These are phyloP conservation scores for Erebia ligea DNA, from an alignment of 2,888 invertebrate species.

Conservation along the genomic window DNA sequence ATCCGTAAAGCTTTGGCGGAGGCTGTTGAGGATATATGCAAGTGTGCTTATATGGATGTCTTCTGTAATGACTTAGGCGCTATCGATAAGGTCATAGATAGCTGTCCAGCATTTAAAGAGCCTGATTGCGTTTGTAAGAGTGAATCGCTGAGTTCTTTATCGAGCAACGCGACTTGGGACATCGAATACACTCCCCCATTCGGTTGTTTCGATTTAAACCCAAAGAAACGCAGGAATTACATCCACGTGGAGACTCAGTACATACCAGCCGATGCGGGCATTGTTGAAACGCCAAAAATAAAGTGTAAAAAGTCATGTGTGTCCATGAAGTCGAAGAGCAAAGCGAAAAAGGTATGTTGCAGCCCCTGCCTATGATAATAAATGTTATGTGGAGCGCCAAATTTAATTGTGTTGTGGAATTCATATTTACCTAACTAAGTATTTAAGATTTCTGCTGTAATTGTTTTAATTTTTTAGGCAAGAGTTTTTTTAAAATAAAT, in stretches of 20 bases:
- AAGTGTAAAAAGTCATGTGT: slow-evolving; percentile 57
- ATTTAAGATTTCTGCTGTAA: too few relatives aligned
- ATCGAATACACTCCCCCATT: slow-evolving; percentile 89
- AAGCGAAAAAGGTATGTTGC: slow-evolving; percentile 51
- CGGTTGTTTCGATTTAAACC: slow-evolving; percentile 85
- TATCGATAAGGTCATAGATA: slow-evolving; percentile 74
- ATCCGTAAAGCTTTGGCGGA: slow-evolving; percentile 77
- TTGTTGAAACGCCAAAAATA: slow-evolving; percentile 54
- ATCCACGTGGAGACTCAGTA: slow-evolving; percentile 86
- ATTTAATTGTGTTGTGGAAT: slow-evolving; percentile 19
- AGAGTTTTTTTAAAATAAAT: neutral
- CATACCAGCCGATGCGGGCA: slow-evolving; percentile 78
- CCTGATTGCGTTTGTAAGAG: slow-evolving; percentile 71
- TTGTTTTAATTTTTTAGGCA: neutral
- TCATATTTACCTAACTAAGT: neutral
- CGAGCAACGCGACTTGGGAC: slow-evolving; percentile 86
- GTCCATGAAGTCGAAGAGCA: slow-evolving; percentile 53
- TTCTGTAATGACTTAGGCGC: slow-evolving; percentile 74
- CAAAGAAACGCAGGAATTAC: slow-evolving; percentile 73
- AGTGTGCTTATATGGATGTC: slow-evolving; percentile 80
- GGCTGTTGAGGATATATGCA: slow-evolving; percentile 72
- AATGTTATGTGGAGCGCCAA: slow-evolving; percentile 11
- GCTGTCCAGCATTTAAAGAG: slow-evolving; percentile 73
- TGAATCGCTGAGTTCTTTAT: slow-evolving; percentile 71
- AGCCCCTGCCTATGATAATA: slow-evolving; percentile 46